Conservation (phyloP, 1,140 invertebrate species). For the Chionoecetes opilio region DNA sequence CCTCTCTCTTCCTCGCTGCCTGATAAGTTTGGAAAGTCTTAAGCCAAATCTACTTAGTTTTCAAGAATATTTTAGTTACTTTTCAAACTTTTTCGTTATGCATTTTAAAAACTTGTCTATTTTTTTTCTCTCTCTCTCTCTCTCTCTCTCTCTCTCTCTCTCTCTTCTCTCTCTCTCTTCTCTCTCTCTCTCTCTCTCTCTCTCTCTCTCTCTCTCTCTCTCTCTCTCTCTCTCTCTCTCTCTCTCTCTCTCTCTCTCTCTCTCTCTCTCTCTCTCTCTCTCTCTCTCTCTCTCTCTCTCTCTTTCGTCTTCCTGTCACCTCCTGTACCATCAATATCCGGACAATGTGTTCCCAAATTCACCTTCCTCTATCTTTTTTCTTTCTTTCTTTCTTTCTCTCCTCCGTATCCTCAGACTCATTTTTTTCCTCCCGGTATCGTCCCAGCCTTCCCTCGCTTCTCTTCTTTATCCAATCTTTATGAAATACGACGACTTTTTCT, state of each 20-base stretch:
- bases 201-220: too few relatives aligned
- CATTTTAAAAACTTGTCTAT: too few relatives aligned
- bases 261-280: neutral
- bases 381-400: too few relatives aligned
- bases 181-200: too few relatives aligned
- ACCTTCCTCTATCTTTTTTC: neutral
- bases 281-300: neutral
- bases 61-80: neutral
- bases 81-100: neutral
- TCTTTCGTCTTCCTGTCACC: neutral
- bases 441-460: neutral
- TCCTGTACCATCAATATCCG: neutral
- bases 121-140: too few relatives aligned
- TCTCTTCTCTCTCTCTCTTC: too few relatives aligned
- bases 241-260: neutral
- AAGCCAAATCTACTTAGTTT: neutral
- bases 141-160: too few relatives aligned
- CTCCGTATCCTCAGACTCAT: neutral
- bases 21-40: too few relatives aligned
- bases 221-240: neutral
- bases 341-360: constrained; percentile 6
- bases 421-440: neutral
- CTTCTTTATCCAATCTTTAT: neutral
- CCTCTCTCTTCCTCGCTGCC: too few relatives aligned
- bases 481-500: constrained; percentile 19